Conservation (phyloP, 2,888 invertebrate genomes). For the Apamea epomidion region DNA sequence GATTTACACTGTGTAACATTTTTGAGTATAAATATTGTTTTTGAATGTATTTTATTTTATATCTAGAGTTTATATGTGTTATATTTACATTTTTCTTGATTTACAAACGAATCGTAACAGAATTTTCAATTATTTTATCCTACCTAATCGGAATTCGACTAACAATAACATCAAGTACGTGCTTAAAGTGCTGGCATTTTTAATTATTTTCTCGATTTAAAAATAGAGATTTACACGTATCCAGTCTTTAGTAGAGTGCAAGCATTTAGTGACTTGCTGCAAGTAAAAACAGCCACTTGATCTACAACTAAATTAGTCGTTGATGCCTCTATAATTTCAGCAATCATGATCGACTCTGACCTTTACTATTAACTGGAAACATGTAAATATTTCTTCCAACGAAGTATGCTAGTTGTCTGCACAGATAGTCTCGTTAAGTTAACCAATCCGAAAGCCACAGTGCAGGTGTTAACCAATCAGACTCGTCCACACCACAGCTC, state of each 20-base stretch:
- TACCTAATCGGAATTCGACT: slow-evolving; percentile 71
- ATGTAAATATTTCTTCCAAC: not conserved
- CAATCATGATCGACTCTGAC: not conserved
- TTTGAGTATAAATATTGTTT: slow-evolving; percentile 72
- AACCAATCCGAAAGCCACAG: not conserved
- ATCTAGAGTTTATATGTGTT: slow-evolving; percentile 68
- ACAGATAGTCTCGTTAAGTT: not conserved
- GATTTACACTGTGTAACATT: slow-evolving; percentile 70
- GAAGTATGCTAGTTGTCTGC: not conserved
- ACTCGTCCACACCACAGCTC: not conserved
- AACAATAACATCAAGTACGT: slow-evolving; percentile 61
- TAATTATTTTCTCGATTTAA: no score
- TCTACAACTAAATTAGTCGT: not conserved
- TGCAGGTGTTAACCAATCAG: slow-evolving; percentile 25
- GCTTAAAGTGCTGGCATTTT: slow-evolving; percentile 15
- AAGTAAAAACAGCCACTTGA: not conserved
- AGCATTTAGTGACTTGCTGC: not conserved
- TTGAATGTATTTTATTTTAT: slow-evolving; percentile 59
- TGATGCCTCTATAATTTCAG: no score
- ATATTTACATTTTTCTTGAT: slow-evolving; percentile 71
- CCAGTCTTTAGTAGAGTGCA: slow-evolving; percentile 13
- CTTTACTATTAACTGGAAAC: not conserved
- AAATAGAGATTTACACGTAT: not conserved
- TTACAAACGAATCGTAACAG: slow-evolving; percentile 71
- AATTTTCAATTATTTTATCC: slow-evolving; percentile 72